phyloP scores from a whole-genome alignment of 2,888 invertebrate genomes.

The Pegoplata infirma region DNA sequence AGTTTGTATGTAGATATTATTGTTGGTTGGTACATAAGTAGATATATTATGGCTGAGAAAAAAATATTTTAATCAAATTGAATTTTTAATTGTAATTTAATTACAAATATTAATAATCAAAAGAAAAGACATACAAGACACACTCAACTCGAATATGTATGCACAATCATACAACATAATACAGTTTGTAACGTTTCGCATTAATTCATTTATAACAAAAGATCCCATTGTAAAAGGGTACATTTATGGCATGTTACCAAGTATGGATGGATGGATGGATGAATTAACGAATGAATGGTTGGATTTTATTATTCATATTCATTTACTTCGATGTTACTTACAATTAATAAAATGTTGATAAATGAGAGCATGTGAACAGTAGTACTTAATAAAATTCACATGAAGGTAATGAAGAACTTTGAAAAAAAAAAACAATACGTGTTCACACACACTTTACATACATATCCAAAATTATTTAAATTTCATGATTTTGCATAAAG shows the following conservation, averaged over 20 bases:
- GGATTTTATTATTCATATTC: slow-evolving; percentile 27
- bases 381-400: slow-evolving; percentile 17
- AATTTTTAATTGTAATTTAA: slow-evolving; percentile 47
- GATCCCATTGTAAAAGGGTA: slow-evolving; percentile 34
- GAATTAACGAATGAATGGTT: slow-evolving; percentile 9
- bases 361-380: slow-evolving; percentile 57
- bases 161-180: background rate
- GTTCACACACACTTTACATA: background rate
- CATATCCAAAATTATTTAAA: background rate
- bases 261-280: slow-evolving; percentile 5
- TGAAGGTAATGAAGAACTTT: slow-evolving; percentile 14
- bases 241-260: slow-evolving; percentile 44
- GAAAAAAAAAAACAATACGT: background rate
- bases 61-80: slow-evolving; percentile 37
- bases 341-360: slow-evolving; percentile 38
- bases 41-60: slow-evolving; percentile 55
- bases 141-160: too few species aligned
- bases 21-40: background rate
- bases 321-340: slow-evolving; percentile 28
- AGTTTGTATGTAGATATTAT: slow-evolving; percentile 9
- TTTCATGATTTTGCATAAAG: slow-evolving; percentile 38
- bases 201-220: slow-evolving; percentile 37
- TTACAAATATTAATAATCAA: slow-evolving; percentile 37
- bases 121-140: slow-evolving; percentile 8
- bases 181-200: slow-evolving; percentile 8